Conservation (phyloP, 2,113 vertebrate genomes). For the Odocoileus virginianus region DNA sequence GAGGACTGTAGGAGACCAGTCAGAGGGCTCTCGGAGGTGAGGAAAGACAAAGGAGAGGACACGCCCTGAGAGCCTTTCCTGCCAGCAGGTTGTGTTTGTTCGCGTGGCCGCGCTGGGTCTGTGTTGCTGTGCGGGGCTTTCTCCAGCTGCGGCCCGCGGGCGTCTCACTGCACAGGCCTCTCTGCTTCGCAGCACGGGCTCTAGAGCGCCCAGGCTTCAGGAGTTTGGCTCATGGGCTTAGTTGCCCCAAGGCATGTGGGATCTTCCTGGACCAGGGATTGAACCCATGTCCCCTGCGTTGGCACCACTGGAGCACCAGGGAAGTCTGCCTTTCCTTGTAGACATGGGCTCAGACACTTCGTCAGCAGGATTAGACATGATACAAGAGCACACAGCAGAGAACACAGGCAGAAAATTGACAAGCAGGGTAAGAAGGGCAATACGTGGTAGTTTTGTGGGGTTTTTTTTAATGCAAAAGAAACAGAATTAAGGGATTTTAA, state of each 20-base stretch:
- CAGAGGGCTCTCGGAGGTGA: neutral
- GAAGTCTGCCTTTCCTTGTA: neutral
- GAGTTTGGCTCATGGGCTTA: neutral
- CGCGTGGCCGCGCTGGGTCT: neutral
- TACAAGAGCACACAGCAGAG: neutral
- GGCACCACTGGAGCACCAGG: neutral
- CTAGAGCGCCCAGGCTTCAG: neutral
- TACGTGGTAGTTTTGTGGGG: neutral
- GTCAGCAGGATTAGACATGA: neutral
- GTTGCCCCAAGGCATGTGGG: neutral
- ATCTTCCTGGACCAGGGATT: neutral
- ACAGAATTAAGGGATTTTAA: neutral
- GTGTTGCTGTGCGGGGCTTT: fast-evolving
- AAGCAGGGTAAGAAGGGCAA: too few relatives aligned
- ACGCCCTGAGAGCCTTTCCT: neutral
- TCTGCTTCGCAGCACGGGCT: neutral
- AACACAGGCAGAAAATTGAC: neutral
- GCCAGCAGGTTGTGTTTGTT: fast-evolving
- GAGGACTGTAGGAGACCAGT: neutral
- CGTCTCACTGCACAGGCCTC: fast-evolving
- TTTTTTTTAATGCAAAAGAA: neutral
- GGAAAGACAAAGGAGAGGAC: neutral
- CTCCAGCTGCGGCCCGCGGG: neutral
- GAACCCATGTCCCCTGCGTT: neutral
- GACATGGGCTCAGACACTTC: neutral